Base-by-base conservation (phyloP, 2,888 invertebrate genomes). In the Drosophila demipolita region DNA sequence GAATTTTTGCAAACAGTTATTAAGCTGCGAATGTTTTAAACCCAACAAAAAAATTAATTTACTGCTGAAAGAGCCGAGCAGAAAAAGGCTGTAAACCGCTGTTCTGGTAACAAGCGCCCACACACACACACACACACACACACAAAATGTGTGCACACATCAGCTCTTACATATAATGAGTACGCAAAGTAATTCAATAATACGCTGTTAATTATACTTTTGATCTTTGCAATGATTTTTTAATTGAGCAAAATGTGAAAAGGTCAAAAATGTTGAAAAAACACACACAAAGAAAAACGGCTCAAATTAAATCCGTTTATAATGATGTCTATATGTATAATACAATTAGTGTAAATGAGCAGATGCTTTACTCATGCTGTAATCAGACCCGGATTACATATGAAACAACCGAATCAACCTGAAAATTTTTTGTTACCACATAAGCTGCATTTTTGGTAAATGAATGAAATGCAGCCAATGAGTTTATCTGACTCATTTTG, bases 131-230 rank as follows among this genome's bases (percentile, higher is more conserved):
- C 3, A 32, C 38, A 29, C 33, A 48, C 23, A 38, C 33, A 6
- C 12, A 32, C 7, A 15, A 32, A 15, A 48, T 23, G 23, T 23
- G 26, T 48, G 48, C 36, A 42, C 53, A 17, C 59, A 26, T 35
- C 26, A 53, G 38, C 57, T 17, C 42, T 17, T 33, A 26, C 12
- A 48, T 17, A 20, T 53, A 73, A 66, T 71, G 78, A 79, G 89
- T 74, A 76, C 49, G 68, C 77, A 73, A 82, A 76, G 57, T 74
- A 85, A 79, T 82, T 80, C 59, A 73, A 75, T 89, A 78, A 87
- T 66, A 45, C 57, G 36, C 52, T 78, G 65, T 78, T 85, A 89
- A 85, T 85, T 89, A 83, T 68, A 80, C 86, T 83, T 83, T 82
- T 84, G 80, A 84, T 84, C 87, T 73, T 70, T 58, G 66, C 59